Evolutionary conservation across 2,888 invertebrate species (phyloP), one percentile per base, ranked within the genome.

Genomic region (Macropis europaea): DNA sequence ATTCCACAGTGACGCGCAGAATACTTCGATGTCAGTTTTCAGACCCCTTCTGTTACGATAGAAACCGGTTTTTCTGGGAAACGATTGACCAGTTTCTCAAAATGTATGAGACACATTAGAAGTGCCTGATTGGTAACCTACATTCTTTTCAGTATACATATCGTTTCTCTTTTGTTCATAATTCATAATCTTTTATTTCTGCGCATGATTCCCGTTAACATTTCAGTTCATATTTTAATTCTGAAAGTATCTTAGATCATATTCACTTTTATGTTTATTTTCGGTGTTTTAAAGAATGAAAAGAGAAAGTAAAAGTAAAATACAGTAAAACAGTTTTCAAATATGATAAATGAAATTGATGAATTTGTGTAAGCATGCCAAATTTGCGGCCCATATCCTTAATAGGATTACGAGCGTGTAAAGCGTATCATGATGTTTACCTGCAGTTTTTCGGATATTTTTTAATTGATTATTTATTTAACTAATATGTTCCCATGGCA

Each of bases 41-140:
- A 53, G 57, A 26, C 32, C 53, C 34, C 52, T 59, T 68, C 73
- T 59, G 45, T 74, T 61, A 45, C 57, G 17, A 60, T 36, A 30
- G 32, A 64, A 77, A 76, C 72, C 75, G 61, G 75, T 75, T 69
- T 70, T 76, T 53, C 75, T 54, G 45, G 30, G 45, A 67, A 63
- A 36, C 11, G 53, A 50, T 45, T 52, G 60, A 48, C 48, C 68
- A 61, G 61, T 75, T 76, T 75, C 45, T 68, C 76, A 68, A 71
- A 66, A 30, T 26, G 24, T 42, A 36, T 22, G 6, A 6, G 19
- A 2, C 28, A 19, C 15, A 32, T 56, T 43, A 42, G 15, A 57
- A 24, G 13, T 11, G 19, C 9, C 11, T 9, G 17, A 42, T 47
- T 66, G 17, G 28, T 38, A 53, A 47, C 38, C 48, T 6, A 17